A percentile compares a stretch with the other conserved stretches of the same genome.
Conservation (phyloP, 2,888 invertebrate genomes). For the Allacma fusca region DNA sequence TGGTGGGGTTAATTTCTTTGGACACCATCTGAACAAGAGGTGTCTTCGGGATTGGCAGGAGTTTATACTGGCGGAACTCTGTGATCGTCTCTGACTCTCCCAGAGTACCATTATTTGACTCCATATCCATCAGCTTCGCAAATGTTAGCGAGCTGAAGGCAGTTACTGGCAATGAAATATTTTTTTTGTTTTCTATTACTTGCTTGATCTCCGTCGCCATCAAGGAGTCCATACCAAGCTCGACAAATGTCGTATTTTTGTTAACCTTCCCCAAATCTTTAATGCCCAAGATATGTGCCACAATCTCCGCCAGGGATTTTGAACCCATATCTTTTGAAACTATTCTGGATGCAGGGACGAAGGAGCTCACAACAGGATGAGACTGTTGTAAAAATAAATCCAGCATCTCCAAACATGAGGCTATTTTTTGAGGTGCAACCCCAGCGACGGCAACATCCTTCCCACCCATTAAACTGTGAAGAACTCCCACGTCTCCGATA, state of each 20-base stretch:
- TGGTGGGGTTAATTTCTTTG: background rate
- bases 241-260: constrained; percentile 73
- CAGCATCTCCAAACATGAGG: constrained; percentile 79
- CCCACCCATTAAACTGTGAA: constrained; percentile 67
- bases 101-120: background rate
- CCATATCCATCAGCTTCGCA: constrained; percentile 70
- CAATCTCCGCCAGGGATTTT: constrained; percentile 70
- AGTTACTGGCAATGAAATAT: constrained; percentile 83
- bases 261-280: constrained; percentile 83
- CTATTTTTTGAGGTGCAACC: constrained; percentile 84
- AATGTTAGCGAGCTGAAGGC: constrained; percentile 85
- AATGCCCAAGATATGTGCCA: constrained; percentile 76
- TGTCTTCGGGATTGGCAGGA: background rate
- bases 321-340: constrained; percentile 62
- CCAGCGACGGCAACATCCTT: constrained; percentile 72
- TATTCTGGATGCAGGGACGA: constrained; percentile 85
- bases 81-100: background rate
- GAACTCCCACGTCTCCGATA: constrained; percentile 70
- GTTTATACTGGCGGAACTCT: background rate
- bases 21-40: background rate
- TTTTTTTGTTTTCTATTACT: constrained; percentile 86
- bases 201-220: constrained; percentile 97
- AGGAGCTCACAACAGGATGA: constrained; percentile 77
- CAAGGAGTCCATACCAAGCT: constrained; percentile 95
- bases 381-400: constrained; percentile 73